These are phyloP conservation scores for Baronia brevicornis DNA, from an alignment of 2,888 invertebrate genomes.

Conservation along the genomic window DNA sequence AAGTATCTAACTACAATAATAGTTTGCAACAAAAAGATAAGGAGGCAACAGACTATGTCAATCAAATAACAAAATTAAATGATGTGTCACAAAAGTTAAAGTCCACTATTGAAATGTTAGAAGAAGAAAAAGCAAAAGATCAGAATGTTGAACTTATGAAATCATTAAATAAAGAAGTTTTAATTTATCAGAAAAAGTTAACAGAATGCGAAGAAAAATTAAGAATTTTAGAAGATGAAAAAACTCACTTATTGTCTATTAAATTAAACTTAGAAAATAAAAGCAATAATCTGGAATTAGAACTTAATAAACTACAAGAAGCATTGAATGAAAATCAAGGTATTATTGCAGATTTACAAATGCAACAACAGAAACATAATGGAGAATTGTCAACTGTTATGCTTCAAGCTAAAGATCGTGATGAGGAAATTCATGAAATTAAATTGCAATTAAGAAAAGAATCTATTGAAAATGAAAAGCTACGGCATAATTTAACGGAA, in stretches of 20 bases:
- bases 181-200: constrained; percentile 54
- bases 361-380: constrained; percentile 62
- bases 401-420: constrained; percentile 67
- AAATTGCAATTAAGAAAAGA: constrained; percentile 74
- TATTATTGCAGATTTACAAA: constrained; percentile 61
- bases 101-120: constrained; percentile 63
- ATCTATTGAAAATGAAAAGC: constrained; percentile 77
- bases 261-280: constrained; percentile 49
- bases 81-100: constrained; percentile 65
- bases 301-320: constrained; percentile 59
- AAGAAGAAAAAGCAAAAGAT: constrained; percentile 66
- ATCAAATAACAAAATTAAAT: constrained; percentile 73
- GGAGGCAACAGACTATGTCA: constrained; percentile 64
- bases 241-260: constrained; percentile 44
- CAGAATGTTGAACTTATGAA: constrained; percentile 68
- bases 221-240: constrained; percentile 60
- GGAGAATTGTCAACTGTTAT: constrained; percentile 61
- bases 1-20: constrained; percentile 58
- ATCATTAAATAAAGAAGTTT: constrained; percentile 72
- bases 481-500: constrained; percentile 75
- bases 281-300: constrained; percentile 41
- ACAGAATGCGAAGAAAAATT: constrained; percentile 55
- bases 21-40: constrained; percentile 63
- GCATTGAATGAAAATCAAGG: constrained; percentile 56
- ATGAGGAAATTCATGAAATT: constrained; percentile 73